Evolutionary conservation across 2,888 invertebrate species (phyloP).

Genomic region (Lacanobia oleracea): DNA sequence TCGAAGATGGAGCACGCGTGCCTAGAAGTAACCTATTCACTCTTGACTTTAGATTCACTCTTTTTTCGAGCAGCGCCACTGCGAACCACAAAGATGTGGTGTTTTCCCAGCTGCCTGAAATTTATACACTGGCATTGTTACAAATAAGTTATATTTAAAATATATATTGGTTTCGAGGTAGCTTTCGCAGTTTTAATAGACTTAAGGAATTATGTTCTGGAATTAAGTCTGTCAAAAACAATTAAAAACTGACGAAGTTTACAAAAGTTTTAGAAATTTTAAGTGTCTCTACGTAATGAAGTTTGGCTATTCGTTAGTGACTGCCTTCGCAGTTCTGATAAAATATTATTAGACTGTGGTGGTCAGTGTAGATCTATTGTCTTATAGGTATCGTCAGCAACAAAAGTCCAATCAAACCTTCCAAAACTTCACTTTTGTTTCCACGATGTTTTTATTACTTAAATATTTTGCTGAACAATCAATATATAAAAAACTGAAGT

Average conservation of each 20-base stretch:
- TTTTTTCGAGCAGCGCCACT: background rate
- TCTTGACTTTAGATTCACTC: too few species aligned
- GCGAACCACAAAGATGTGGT: conserved; percentile 2
- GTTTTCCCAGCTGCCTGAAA: conserved; percentile 3
- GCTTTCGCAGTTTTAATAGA: conserved; percentile 15
- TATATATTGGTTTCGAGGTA: background rate
- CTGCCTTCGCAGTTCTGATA: background rate
- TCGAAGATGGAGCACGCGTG: too few species aligned
- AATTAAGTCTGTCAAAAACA: conserved; percentile 38
- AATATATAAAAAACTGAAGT: background rate
- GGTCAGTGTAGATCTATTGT: background rate
- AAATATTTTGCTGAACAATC: background rate
- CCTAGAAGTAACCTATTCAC: too few species aligned
- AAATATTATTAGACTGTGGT: background rate
- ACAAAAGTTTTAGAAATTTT: conserved; percentile 25
- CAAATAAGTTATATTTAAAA: conserved; percentile 1
- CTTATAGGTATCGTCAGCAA: background rate
- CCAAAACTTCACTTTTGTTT: background rate
- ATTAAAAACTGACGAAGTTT: conserved; percentile 34
- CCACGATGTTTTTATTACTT: background rate
- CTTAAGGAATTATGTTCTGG: conserved; percentile 16
- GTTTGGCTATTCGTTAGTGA: conserved; percentile 20
- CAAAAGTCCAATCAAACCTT: background rate
- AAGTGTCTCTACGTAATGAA: conserved; percentile 25
- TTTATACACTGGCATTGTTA: background rate